Base-by-base conservation (phyloP, 2,113 vertebrate genomes). In the Hippoglossus stenolepis region DNA sequence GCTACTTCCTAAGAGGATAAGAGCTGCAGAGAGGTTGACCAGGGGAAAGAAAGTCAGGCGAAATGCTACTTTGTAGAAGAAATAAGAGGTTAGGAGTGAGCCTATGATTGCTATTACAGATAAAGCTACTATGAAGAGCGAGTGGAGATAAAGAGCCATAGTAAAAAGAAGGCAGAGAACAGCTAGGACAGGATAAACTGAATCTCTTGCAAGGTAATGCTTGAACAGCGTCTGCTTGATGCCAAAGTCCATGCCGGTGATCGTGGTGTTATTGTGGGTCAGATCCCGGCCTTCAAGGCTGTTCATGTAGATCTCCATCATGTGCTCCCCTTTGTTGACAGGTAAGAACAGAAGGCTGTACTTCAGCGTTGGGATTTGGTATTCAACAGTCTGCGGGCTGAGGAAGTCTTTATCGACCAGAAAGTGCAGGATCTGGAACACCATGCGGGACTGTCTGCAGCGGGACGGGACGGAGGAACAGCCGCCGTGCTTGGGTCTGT, bases 351-450 rank as follows among this genome's bases (percentile, higher is more conserved):
- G 90, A 56, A 99, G 93, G 86, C 96, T 97, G 91, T 98, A 99
- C 91, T 98, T 99, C 70, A 99, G 94, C 5, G 97, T 98, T 1
- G 98, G 98, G 75, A 99, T 97, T 91, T 99, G 96, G 85, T 99
- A 99, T 83, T 96, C 95, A 1, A 96, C 96, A 0, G 98, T 99
- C 92, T 98, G 96, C 13, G 96, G 97, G 65, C 97, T 95, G 2
- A 99, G 95, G 26, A 99, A 99, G 90, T 99, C 98, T 86, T 95
- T 96, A 92, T 99, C 98, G 0, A 99, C 96, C 71, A 99, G 79
- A 83, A 96, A 99, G 91, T 99, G 97, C 35, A 99, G 94, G 69
- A 99, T 96, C 70, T 98, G 96, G 88, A 97, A 99, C 71, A 98
- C 89, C 5, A 95, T 92, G 0, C 74, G 96, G 75, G 96, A 96